Evolutionary conservation across 2,113 vertebrate genomes (phyloP).

Genomic region (Eudorcas thomsonii): DNA sequence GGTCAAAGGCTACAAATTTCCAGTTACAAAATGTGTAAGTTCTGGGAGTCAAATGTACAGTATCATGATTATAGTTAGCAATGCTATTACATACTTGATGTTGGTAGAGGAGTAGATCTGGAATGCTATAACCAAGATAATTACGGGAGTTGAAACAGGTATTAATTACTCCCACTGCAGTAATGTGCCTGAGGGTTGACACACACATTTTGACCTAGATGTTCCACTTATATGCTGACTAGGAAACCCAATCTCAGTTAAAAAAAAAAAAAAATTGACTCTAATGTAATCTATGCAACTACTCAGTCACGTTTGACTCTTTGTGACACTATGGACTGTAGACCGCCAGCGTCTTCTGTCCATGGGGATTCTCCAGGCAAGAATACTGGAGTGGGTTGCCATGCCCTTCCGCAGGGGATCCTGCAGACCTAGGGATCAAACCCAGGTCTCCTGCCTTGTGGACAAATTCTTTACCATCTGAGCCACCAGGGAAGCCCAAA

Average conservation of each 20-base stretch:
- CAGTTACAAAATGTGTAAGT: not conserved
- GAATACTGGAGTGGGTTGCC: not conserved
- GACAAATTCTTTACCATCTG: not conserved
- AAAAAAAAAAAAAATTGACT: not conserved
- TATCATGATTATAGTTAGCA: not conserved
- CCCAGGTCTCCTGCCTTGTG: not conserved
- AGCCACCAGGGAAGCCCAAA: not conserved
- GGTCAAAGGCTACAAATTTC: not conserved
- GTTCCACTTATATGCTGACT: not conserved
- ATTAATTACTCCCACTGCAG: not conserved
- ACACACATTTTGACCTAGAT: not conserved
- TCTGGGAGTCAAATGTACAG: not conserved
- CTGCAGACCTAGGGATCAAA: not conserved
- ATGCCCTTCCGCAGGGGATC: not conserved
- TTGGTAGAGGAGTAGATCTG: not conserved
- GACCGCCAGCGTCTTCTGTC: not conserved
- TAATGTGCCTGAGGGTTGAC: not conserved
- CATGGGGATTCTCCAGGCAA: not conserved
- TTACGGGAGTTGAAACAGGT: not conserved
- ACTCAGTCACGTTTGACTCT: fast-evolving
- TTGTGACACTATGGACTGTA: not conserved
- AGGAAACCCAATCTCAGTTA: not conserved
- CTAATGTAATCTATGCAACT: not conserved
- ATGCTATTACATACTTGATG: not conserved
- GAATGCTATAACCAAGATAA: not conserved